Evolutionary conservation across 2,888 invertebrate genomes (phyloP).

Genomic region (Pollenia labialis): DNA sequence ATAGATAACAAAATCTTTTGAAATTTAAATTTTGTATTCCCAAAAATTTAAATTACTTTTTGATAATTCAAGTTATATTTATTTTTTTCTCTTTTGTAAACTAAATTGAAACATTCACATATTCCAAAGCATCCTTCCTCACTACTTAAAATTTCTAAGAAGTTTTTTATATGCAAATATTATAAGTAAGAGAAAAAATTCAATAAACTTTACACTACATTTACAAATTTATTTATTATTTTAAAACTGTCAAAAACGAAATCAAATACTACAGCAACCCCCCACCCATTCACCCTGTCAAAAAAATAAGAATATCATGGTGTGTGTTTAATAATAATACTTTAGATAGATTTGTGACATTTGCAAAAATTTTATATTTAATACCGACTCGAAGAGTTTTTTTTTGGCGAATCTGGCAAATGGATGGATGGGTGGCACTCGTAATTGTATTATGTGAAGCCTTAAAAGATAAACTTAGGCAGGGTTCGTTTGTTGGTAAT

Average conservation of each 20-base stretch:
- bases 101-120: neutral
- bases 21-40: too few species aligned
- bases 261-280: neutral
- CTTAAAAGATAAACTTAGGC: constrained; percentile 54
- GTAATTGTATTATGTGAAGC: constrained; percentile 64
- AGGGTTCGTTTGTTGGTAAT: constrained; percentile 29
- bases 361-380: constrained; percentile 45
- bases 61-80: too few species aligned
- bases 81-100: too few species aligned
- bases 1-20: too few species aligned
- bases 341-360: constrained; percentile 65
- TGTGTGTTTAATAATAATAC: constrained; percentile 7
- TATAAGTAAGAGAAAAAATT: constrained; percentile 28
- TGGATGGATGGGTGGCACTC: constrained; percentile 6
- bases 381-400: constrained; percentile 47
- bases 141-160: neutral
- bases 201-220: constrained; percentile 58
- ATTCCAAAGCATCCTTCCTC: too few species aligned
- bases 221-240: constrained; percentile 38
- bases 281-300: neutral
- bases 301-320: neutral
- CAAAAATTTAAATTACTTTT: too few species aligned
- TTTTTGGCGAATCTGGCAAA: neutral
- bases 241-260: constrained; percentile 1
- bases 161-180: constrained; percentile 5